Percentiles rank a stretch among this genome's conserved stretches.
Conservation (phyloP, 2,113 vertebrate genomes). For the Monopterus albus region DNA sequence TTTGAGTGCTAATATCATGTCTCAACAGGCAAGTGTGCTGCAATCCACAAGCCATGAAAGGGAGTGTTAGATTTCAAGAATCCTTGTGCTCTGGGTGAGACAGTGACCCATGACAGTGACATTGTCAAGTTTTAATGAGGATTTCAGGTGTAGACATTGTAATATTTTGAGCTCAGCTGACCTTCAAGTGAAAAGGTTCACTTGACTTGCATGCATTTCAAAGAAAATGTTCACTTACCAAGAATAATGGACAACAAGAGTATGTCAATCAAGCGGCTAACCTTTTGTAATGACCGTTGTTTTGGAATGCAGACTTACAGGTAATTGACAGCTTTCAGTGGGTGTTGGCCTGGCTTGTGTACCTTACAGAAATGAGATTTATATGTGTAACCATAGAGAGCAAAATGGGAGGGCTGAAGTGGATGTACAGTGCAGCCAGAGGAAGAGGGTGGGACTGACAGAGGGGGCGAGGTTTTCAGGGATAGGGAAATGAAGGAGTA, state of each 20-base stretch:
- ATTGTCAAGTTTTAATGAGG: conserved; percentile 45
- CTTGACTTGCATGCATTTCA: conserved; percentile 11
- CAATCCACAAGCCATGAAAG: conserved; percentile 9
- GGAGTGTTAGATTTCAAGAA: conserved; percentile 24
- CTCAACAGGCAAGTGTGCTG: conserved; percentile 39
- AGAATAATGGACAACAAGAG: conserved; percentile 5
- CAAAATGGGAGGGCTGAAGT: conserved; percentile 62
- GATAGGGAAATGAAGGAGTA: conserved; percentile 71
- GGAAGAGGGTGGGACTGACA: conserved; percentile 70
- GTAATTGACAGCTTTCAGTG: conserved; percentile 50
- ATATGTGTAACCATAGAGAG: conserved; percentile 68
- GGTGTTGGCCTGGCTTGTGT: conserved; percentile 65
- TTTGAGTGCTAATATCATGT: conserved; percentile 29
- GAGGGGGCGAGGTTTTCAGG: conserved; percentile 65
- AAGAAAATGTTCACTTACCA: background rate
- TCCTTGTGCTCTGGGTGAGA: conserved; percentile 18
- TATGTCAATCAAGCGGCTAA: conserved; percentile 29
- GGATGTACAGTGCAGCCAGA: conserved; percentile 58
- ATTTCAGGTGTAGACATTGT: conserved; percentile 18
- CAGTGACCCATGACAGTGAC: conserved; percentile 33
- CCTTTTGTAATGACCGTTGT: conserved; percentile 11
- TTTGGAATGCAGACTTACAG: conserved; percentile 75
- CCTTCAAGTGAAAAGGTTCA: conserved; percentile 12
- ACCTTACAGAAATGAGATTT: conserved; percentile 40
- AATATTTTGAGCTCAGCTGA: conserved; percentile 28